These are phyloP conservation scores for Carettochelys insculpta DNA, from an alignment of 2,113 vertebrate genomes.

Conservation along the genomic window DNA sequence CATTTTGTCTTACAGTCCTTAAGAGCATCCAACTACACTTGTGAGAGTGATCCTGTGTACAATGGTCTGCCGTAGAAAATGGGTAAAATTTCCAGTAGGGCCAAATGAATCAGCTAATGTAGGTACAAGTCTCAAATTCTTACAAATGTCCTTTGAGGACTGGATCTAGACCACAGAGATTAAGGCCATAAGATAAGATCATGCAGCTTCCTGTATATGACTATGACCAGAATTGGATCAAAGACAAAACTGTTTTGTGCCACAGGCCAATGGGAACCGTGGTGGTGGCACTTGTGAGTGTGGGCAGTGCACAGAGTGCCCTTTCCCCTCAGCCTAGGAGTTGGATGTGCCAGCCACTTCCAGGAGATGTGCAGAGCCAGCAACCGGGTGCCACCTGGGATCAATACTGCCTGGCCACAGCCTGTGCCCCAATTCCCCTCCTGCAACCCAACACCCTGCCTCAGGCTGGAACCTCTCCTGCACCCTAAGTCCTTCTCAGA, in stretches of 20 bases:
- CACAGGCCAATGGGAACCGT: background rate
- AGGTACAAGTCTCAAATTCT: background rate
- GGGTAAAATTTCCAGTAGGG: background rate
- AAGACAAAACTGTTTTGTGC: background rate
- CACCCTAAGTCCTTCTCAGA: no score
- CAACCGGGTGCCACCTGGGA: no score
- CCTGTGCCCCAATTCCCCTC: no score
- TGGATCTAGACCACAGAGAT: background rate
- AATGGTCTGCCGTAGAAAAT: background rate
- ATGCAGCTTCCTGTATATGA: background rate
- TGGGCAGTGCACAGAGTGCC: no score
- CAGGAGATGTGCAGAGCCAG: no score
- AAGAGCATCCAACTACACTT: rapidly evolving
- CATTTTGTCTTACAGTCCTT: background rate
- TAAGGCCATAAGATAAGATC: background rate
- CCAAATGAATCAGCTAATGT: background rate
- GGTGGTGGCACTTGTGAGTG: no score
- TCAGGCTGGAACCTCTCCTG: no score
- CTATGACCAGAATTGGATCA: background rate
- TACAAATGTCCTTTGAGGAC: background rate
- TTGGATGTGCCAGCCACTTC: no score
- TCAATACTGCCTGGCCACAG: no score
- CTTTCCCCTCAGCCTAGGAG: no score
- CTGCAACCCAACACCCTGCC: no score
- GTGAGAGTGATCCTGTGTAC: background rate